Evolutionary conservation across 2,797 vertebrate species (phyloP).

Genomic region (Leptodactylus fallax): DNA sequence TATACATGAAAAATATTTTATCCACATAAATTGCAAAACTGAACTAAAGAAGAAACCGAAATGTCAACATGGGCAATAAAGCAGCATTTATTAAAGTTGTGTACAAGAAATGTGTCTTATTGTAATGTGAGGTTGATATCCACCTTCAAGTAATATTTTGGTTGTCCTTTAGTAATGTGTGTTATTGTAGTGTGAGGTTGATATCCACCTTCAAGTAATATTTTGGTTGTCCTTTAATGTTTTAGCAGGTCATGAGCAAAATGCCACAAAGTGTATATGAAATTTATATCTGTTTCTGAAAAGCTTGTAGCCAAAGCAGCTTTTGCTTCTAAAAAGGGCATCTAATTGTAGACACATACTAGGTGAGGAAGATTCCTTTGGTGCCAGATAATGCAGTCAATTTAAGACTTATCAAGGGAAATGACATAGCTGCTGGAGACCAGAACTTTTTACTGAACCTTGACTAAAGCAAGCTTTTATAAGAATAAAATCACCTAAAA

Average conservation of each 20-base stretch:
- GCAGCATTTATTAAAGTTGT: neutral
- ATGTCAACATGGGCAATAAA: neutral
- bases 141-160: neutral
- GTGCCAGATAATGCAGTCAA: constrained; percentile 76
- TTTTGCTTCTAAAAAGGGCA: constrained; percentile 76
- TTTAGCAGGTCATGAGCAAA: constrained; percentile 7
- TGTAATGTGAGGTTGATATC: neutral
- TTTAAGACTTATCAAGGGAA: constrained; percentile 82
- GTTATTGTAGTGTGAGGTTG: neutral
- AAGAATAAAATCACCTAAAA: constrained; percentile 58
- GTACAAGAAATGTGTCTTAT: neutral
- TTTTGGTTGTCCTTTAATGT: neutral
- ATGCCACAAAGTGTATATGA: neutral
- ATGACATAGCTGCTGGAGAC: constrained; percentile 80
- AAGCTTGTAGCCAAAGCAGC: constrained; percentile 69
- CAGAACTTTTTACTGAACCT: constrained; percentile 72
- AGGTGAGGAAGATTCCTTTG: constrained; percentile 75
- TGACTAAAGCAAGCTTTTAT: constrained; percentile 73
- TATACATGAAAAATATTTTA: neutral
- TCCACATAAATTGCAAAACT: neutral
- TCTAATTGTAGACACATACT: constrained; percentile 74
- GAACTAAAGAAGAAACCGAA: neutral
- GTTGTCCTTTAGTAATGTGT: neutral
- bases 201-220: neutral
- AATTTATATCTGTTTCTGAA: constrained; percentile 2